Evolutionary conservation across 1,140 invertebrate species (phyloP), one percentile per base, ranked within the genome.

Genomic region (Lepidotrigona ventralis): DNA sequence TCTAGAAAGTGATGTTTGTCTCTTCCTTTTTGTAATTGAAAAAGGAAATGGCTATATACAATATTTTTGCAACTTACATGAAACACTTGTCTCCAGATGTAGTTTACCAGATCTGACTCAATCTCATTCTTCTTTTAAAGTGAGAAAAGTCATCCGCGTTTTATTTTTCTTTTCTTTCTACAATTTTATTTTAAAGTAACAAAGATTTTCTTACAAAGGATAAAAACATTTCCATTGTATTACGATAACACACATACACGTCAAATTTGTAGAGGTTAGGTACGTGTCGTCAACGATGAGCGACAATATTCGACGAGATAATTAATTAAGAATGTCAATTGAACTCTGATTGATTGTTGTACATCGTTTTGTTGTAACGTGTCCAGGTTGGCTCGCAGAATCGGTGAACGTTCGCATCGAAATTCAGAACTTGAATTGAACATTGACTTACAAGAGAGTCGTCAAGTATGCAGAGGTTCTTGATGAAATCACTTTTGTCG

Each of bases 401-500:
- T 73, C 14, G 1, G 26, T 63, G 9, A 63, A 5, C 11, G 2
- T 23, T 39, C n/a, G 9, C 23, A 12, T 33, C 9, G 1, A 14
- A 33, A 53, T 12, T 23, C 0, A 17, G 29, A 60, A 23, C 19
- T 14, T 46, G 39, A 19, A n/a, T n/a, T 12, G n/a, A 26, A 39
- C 1, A 21, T n/a, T 26, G 17, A 83, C 81, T 78, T 60, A 78
- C 81, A n/a, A 66, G n/a, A 2, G 9, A 51, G 8, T 54, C n/a
- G 6, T n/a, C 29, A 68, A 74, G 74, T 82, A 82, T 74, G 64
- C 63, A 79, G 66, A 74, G 77, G 74, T 80, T 77, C 77, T 78
- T 76, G 39, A 64, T 29, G 33, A 39, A 51, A 72, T 60, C 15
- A 69, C 73, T 88, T 23, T 84, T 89, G 86, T 80, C 87, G 88